Conservation (phyloP, 2,888 invertebrate genomes). For the Hydropsyche betteni region DNA sequence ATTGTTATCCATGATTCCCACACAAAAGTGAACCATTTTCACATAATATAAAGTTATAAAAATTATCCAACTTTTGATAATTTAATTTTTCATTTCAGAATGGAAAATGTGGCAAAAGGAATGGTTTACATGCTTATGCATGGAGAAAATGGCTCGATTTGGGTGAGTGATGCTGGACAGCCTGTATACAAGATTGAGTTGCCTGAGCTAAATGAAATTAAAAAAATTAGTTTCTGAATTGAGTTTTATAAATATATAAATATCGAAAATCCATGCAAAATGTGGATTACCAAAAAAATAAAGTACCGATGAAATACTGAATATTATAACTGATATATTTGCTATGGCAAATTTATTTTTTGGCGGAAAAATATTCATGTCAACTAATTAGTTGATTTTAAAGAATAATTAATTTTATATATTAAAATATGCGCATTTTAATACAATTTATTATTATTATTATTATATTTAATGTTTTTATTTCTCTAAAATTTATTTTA, state of each 20-base stretch:
- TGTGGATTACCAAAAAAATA: no score
- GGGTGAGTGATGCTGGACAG: slow-evolving; percentile 63
- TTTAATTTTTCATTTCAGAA: slow-evolving; percentile 36
- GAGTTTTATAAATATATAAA: background rate
- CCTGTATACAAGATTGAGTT: slow-evolving; percentile 55
- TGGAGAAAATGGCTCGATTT: slow-evolving; percentile 64
- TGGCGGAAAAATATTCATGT: no score
- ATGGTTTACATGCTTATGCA: slow-evolving; percentile 56
- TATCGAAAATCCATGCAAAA: background rate
- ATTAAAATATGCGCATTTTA: no score
- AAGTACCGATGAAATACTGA: no score
- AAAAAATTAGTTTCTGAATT: background rate
- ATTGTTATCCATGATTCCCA: slow-evolving; percentile 41
- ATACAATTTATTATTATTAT: no score
- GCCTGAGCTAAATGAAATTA: slow-evolving; percentile 10
- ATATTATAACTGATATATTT: no score
- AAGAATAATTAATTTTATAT: no score
- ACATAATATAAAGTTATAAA: background rate
- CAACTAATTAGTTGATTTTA: no score
- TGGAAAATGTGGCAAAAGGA: slow-evolving; percentile 55
- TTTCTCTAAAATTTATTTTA: no score
- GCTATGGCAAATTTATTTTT: no score
- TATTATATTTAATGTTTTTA: no score
- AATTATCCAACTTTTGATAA: background rate
- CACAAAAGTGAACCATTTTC: slow-evolving; percentile 47